These are phyloP conservation scores for Drosophila macrospina DNA, from an alignment of 2,888 invertebrate genomes.

Conservation along the genomic window DNA sequence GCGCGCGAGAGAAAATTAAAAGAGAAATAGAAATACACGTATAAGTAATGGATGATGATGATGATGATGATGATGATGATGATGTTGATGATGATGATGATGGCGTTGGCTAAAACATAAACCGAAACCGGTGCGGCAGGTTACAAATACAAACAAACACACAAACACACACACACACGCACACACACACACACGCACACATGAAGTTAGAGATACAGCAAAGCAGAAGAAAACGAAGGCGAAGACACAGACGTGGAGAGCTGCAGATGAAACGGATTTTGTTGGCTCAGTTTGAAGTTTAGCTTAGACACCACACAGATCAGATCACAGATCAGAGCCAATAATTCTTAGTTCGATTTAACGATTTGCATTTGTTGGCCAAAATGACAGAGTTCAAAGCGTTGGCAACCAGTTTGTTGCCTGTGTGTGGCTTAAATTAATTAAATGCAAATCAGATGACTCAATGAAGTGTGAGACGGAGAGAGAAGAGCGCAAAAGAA, in stretches of 20 bases:
- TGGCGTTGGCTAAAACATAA: conserved; percentile 80
- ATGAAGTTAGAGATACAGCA: conserved; percentile 5
- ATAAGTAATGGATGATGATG: conserved; percentile 62
- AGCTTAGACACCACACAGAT: conserved; percentile 18
- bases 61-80: conserved; percentile 33
- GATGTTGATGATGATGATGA: conserved; percentile 32
- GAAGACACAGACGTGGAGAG: not conserved
- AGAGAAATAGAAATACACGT: conserved; percentile 79
- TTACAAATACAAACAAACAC: conserved; percentile 48
- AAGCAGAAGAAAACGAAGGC: not conserved
- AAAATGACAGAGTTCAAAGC: conserved; percentile 58
- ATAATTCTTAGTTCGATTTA: conserved; percentile 31
- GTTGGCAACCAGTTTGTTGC: conserved; percentile 33
- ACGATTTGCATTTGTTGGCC: conserved; percentile 24
- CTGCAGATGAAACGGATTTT: conserved; percentile 27
- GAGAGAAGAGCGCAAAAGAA: not conserved
- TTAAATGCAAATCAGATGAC: conserved; percentile 48
- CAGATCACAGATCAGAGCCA: conserved; percentile 7
- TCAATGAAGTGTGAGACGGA: conserved; percentile 27
- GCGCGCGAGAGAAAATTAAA: conserved; percentile 78
- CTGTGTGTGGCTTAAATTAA: not conserved
- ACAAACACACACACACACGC: not conserved
- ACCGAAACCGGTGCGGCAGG: conserved; percentile 84
- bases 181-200: not conserved
- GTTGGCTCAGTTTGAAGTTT: conserved; percentile 36